Evolutionary conservation across 2,113 vertebrate species (phyloP), one percentile per base, ranked within the genome.

Genomic region (Struthio camelus): DNA sequence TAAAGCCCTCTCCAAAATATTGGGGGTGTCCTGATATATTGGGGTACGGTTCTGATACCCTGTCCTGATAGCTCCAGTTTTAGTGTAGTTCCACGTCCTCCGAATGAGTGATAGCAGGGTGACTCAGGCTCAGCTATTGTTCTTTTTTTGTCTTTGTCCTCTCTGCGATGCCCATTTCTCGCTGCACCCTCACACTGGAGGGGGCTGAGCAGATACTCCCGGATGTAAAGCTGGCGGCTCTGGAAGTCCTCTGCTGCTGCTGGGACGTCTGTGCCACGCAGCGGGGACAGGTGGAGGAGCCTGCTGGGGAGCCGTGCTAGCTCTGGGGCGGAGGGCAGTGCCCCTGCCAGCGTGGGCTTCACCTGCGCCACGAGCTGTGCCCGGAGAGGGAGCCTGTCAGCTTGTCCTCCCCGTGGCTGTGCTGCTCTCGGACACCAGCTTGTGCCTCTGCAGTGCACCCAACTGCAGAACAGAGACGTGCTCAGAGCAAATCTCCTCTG

Each of bases 121-220:
- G 64, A 61, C 30, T 23, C 11, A 4, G 73, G 42, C 42, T 58
- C 32, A 48, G 23, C 30, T 48, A n/a, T 48, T 50, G 48, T 50
- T 48, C 23, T 48, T 34, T 70, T 70, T 34, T 34, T 50, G 20
- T 50, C 30, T 48, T 44, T 70, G 18, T 70, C 48, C 22, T 50
- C 67, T 24, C 67, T 44, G 30, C 34, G 48, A 12, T 23, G 14
- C 65, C 36, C 5, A 0, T 3, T 46, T 34, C 42, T 13, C 48
- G 1, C 62, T 14, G 42, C 51, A 3, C 61, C 61, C 61, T n/a
- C 1, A 42, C 62, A 34, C 2, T 17, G 1, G 4, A 66, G n/a
- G 28, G 23, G 28, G 22, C 42, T 34, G 22, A 3, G 36, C 44
- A 19, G 14, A 14, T 32, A 19, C 36, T 27, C 66, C 28, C 18